Conservation (phyloP, 1,140 invertebrate genomes). For the Lepidurus couesii region DNA sequence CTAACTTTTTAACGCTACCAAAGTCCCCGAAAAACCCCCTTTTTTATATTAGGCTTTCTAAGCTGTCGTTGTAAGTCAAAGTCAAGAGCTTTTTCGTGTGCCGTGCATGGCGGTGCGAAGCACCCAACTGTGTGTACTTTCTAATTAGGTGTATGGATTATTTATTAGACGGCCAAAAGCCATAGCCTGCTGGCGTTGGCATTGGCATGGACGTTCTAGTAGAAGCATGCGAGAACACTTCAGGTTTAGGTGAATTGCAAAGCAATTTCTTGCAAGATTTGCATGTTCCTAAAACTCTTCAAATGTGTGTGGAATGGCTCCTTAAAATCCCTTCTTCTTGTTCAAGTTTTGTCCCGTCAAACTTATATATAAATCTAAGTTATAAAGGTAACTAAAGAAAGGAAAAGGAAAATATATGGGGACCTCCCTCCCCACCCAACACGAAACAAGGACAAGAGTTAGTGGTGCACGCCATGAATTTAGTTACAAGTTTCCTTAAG, state of each 20-base stretch:
- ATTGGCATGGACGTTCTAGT: neutral
- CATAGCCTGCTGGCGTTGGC: neutral
- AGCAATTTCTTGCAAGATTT: too few relatives aligned
- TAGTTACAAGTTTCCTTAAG: neutral
- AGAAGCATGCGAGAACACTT: too few relatives aligned
- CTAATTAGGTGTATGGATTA: slow-evolving; percentile 22
- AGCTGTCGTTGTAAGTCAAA: slow-evolving; percentile 7
- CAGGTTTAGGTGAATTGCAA: too few relatives aligned
- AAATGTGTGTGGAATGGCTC: too few relatives aligned
- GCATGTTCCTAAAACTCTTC: too few relatives aligned
- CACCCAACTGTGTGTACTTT: neutral
- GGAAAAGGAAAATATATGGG: too few relatives aligned
- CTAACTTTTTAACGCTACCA: neutral
- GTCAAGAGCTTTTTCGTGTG: neutral
- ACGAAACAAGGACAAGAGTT: too few relatives aligned
- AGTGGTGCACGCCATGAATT: neutral
- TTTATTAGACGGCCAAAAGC: neutral
- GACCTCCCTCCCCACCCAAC: too few relatives aligned
- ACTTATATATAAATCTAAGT: too few relatives aligned
- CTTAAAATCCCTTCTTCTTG: too few relatives aligned
- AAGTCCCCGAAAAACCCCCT: neutral
- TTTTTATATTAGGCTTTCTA: neutral
- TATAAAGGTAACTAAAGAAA: too few relatives aligned
- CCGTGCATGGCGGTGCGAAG: slow-evolving; percentile 10
- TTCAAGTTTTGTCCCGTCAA: too few relatives aligned